Percentiles rank a stretch among this genome's conserved stretches.
phyloP scores from a whole-genome alignment of 1,140 invertebrate genomes.

The Drosophila repleta region DNA sequence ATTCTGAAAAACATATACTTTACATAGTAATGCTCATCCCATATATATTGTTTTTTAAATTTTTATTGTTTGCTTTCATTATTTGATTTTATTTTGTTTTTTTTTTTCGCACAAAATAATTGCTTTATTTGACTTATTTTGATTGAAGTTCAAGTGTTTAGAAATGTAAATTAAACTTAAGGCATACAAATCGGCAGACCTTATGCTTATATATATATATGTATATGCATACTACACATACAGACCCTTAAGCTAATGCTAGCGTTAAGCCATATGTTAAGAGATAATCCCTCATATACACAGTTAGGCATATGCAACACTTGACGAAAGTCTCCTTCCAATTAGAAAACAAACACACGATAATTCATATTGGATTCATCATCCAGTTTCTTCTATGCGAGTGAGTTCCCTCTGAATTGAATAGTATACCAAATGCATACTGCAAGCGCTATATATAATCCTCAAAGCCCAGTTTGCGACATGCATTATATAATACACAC shows the following conservation, averaged over 20 bases:
- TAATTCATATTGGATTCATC: not conserved
- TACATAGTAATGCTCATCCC: constrained; percentile 14
- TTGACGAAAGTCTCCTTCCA: not conserved
- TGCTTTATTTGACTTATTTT: constrained; percentile 19
- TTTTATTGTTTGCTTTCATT: constrained; percentile 10
- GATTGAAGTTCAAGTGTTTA: constrained; percentile 12
- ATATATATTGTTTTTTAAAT: constrained; percentile 14
- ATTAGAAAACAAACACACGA: not conserved
- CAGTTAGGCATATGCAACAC: constrained; percentile 34
- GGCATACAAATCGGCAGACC: constrained; percentile 7
- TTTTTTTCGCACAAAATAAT: constrained; percentile 30
- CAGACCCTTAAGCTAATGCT: constrained; percentile 35
- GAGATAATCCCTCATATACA: constrained; percentile 20
- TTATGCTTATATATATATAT: constrained; percentile 27
- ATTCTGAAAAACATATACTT: constrained; percentile 4
- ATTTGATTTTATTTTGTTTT: not conserved
- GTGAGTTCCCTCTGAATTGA: constrained; percentile 10
- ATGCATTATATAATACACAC: not conserved
- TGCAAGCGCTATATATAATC: constrained; percentile 1
- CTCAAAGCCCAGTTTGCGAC: no score
- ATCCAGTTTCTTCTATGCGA: not conserved
- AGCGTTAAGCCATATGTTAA: constrained; percentile 61
- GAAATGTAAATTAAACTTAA: constrained; percentile 16
- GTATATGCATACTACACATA: constrained; percentile 18
- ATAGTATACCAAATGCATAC: constrained; percentile 12